A percentile compares a stretch with the other conserved stretches of the same genome.
phyloP scores from a whole-genome alignment of 2,888 invertebrate genomes.

The Odontocerum albicorne region DNA sequence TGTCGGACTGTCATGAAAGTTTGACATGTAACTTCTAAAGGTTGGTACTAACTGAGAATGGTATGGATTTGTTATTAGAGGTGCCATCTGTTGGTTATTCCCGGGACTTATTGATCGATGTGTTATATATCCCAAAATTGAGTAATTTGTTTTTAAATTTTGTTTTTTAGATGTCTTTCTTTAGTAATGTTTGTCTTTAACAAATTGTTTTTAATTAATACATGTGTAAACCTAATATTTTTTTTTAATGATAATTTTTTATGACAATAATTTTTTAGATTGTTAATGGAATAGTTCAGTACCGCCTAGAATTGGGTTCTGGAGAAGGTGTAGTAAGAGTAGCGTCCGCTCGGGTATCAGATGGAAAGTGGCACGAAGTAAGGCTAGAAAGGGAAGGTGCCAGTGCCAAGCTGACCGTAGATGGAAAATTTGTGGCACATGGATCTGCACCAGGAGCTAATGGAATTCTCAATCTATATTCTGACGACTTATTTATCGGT shows the following conservation, averaged over 20 bases:
- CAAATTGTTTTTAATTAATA: too few relatives aligned
- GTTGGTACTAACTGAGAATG: too few relatives aligned
- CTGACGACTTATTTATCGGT: constrained; percentile 81
- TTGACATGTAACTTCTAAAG: too few relatives aligned
- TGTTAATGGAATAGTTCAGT: constrained; percentile 83
- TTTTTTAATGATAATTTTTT: constrained; percentile 21
- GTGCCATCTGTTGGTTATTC: too few relatives aligned
- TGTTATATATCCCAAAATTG: too few relatives aligned
- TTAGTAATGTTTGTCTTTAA: too few relatives aligned
- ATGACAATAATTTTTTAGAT: constrained; percentile 49
- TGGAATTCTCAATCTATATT: constrained; percentile 82
- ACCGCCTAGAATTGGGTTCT: constrained; percentile 89
- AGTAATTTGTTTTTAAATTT: too few relatives aligned
- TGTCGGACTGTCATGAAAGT: too few relatives aligned
- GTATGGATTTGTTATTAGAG: too few relatives aligned
- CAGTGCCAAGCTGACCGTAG: constrained; percentile 75
- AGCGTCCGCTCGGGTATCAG: constrained; percentile 54
- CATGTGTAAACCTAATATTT: too few relatives aligned
- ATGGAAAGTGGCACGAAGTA: constrained; percentile 43
- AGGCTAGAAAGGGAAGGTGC: constrained; percentile 78
- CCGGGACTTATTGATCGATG: too few relatives aligned
- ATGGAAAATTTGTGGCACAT: constrained; percentile 71
- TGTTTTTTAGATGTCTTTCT: too few relatives aligned
- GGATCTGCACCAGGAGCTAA: constrained; percentile 80
- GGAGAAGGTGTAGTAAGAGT: constrained; percentile 85